Evolutionary conservation across 2,888 invertebrate species (phyloP).

Genomic region (Eubasilissa splendida): DNA sequence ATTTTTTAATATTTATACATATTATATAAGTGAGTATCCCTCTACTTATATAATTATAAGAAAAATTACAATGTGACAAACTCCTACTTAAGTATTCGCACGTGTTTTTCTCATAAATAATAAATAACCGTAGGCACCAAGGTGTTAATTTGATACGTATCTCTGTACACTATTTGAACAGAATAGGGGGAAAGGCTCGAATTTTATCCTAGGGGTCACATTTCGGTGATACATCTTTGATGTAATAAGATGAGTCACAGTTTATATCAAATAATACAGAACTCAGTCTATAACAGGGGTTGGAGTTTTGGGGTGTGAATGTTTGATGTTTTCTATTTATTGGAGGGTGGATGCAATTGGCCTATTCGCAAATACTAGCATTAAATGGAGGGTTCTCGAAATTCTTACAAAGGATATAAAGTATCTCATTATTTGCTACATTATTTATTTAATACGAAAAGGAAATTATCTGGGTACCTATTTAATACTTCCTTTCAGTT

Average conservation of each 20-base stretch:
- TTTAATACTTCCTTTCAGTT: not conserved
- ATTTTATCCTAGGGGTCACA: conserved; percentile 40
- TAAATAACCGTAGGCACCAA: conserved; percentile 46
- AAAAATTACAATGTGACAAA: too few relatives aligned
- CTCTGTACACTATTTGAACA: conserved; percentile 45
- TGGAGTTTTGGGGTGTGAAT: conserved; percentile 40
- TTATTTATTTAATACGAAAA: conserved; percentile 22
- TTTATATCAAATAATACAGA: conserved; percentile 45
- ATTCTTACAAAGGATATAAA: not conserved
- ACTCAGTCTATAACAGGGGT: conserved; percentile 35
- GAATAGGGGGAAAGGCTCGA: conserved; percentile 37
- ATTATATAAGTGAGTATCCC: too few relatives aligned
- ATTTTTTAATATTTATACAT: too few relatives aligned
- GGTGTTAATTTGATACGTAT: conserved; percentile 57
- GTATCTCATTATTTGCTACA: conserved; percentile 25
- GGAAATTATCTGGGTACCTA: not conserved
- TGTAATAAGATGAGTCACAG: conserved; percentile 56
- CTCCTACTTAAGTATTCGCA: too few relatives aligned
- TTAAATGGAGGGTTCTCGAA: not conserved
- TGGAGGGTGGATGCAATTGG: conserved; percentile 24
- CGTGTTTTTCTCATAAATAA: conserved; percentile 50
- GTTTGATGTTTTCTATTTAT: conserved; percentile 51
- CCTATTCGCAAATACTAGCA: conserved; percentile 20
- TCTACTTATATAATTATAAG: too few relatives aligned
- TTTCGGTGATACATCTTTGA: conserved; percentile 49